Percentiles rank a stretch among this genome's conserved stretches.
These are phyloP conservation scores for Bradypus variegatus DNA, from an alignment of 2,797 vertebrate species.

Conservation along the genomic window DNA sequence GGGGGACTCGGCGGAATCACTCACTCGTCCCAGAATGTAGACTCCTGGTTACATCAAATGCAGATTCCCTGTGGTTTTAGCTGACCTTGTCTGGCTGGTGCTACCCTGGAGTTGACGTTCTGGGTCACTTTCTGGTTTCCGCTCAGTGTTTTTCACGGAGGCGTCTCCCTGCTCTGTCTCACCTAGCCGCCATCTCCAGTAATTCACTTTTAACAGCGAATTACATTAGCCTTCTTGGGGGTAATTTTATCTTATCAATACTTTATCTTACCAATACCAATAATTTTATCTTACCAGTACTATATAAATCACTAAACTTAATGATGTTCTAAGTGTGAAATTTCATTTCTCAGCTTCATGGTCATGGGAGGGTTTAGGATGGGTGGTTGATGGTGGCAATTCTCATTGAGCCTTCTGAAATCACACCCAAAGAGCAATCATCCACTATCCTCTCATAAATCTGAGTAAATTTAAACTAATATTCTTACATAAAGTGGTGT, in stretches of 20 bases:
- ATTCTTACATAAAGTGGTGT: neutral
- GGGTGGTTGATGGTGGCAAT: neutral
- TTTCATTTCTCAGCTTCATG: neutral
- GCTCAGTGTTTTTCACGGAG: too few species aligned
- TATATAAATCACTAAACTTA: neutral
- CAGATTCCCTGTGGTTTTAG: too few species aligned
- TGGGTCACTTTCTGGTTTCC: too few species aligned
- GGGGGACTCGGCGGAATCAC: too few species aligned
- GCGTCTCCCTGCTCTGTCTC: too few species aligned
- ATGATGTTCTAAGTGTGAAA: neutral
- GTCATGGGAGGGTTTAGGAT: neutral
- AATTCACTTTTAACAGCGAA: slow-evolving; percentile 14
- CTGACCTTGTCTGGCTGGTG: too few species aligned
- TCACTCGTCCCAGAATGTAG: too few species aligned
- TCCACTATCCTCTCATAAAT: neutral
- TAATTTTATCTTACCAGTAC: neutral
- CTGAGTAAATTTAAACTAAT: slow-evolving; percentile 3
- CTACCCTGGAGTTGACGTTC: too few species aligned
- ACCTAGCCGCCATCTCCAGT: too few species aligned
- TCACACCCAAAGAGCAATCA: neutral
- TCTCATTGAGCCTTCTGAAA: neutral
- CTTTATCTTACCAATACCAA: neutral
- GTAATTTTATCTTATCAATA: neutral
- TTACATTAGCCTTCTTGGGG: neutral
- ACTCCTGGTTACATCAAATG: too few species aligned